Conservation (phyloP, 2,888 invertebrate genomes). For the Hemicrepidius hirtus region DNA sequence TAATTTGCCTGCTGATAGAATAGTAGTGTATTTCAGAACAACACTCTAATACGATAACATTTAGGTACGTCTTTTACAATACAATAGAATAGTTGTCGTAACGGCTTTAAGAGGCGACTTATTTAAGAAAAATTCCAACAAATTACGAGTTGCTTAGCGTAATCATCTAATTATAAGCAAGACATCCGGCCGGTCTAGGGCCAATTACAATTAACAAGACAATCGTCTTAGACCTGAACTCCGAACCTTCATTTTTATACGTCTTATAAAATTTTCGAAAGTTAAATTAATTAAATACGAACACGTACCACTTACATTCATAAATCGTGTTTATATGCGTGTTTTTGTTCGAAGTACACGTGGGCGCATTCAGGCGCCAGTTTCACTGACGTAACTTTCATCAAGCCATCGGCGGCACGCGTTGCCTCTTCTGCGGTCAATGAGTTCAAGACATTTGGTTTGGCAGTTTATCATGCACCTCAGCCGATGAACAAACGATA, state of each 20-base stretch:
- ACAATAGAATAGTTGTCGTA: no score
- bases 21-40: no score
- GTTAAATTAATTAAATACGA: constrained; percentile 55
- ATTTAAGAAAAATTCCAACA: constrained; percentile 26
- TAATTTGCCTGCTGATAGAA: no score
- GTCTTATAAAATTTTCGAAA: constrained; percentile 51
- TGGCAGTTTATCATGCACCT: background rate
- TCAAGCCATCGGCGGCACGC: constrained; percentile 63
- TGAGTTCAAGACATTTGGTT: constrained; percentile 29
- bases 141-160: constrained; percentile 47
- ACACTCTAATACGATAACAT: no score
- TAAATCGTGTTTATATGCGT: constrained; percentile 58
- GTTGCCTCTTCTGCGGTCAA: constrained; percentile 52
- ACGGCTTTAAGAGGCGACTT: background rate
- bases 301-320: constrained; percentile 58
- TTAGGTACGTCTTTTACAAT: no score
- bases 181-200: constrained; percentile 57
- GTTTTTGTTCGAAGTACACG: constrained; percentile 55
- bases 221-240: constrained; percentile 45
- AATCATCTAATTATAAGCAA: constrained; percentile 60
- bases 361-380: constrained; percentile 66
- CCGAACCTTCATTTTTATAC: constrained; percentile 49
- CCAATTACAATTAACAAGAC: constrained; percentile 57
- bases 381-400: constrained; percentile 67
- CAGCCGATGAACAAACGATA: background rate